Evolutionary conservation across 2,888 invertebrate genomes (phyloP), one percentile per base, ranked within the genome.

Genomic region (Hypomecis atomaria): DNA sequence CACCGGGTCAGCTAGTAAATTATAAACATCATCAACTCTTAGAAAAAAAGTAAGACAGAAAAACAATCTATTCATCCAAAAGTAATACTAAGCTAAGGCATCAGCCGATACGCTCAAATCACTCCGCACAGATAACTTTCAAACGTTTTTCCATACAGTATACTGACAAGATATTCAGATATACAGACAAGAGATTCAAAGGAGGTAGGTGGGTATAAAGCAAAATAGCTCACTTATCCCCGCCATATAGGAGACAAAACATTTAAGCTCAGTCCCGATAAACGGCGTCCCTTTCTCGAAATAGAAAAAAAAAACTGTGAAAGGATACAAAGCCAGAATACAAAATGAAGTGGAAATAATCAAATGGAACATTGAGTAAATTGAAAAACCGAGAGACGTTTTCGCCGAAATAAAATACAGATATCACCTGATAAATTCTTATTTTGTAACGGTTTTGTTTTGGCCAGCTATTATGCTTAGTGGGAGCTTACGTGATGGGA

Each of bases 331-430:
- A 71, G 69, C 64, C 64, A 63, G 81, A 78, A 81, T 81, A 81
- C 77, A 67, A 59, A 81, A 80, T 76, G 73, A 75, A 75, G 71
- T 67, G 71, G 68, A 74, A 76, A 81, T 78, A 78, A 80, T 79
- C 76, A 71, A 72, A 74, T 76, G 74, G 75, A 69, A 66, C 69
- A 70, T 69, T 67, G 68, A 76, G 76, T 73, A 78, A 79, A 81
- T 81, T 82, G 80, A 82, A 82, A 78, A 82, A 77, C 75, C 70
- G 70, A 71, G 68, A 67, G 73, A 74, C 74, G 65, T 71, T 78
- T 77, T 73, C 69, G 70, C 62, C 71, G 72, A 74, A 74, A 77
- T 79, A 78, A 77, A 77, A 68, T 76, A 79, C 76, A 71, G 71
- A 66, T 75, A 79, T 78, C 60, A 65, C 65, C 57, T 53, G 52